Base-by-base conservation (phyloP, 2,797 vertebrate genomes). In the Etheostoma nigrum region DNA sequence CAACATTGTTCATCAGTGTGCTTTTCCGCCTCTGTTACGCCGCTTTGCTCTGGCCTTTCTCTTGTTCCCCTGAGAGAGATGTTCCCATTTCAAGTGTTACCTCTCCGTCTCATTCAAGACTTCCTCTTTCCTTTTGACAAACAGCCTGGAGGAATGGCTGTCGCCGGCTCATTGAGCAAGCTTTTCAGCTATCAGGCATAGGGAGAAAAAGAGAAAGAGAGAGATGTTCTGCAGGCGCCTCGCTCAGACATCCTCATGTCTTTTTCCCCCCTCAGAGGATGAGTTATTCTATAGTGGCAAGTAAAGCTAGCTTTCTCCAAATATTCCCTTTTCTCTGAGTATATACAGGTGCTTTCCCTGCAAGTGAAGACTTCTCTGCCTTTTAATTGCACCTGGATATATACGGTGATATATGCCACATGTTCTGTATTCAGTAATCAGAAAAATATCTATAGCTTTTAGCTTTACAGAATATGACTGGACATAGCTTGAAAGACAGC, bases 71-170 rank as follows among this genome's bases (percentile, higher is more conserved):
- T 64, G 85, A 91, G 78, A 91, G 88, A 91, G 90, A 94, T 89
- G 88, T 87, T 91, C 71, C 75, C 74, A 30, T 92, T 92, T 92
- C 86, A 91, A 85, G 79, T 86, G 86, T 75, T 82, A 81, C 87
- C 72, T 91, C 81, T 89, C 83, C 63, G 59, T 88, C 87, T 92
- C 88, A 91, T 91, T 90, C 79, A 84, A 88, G 83, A 93, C 89
- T 92, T 94, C 91, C 89, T 91, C 63, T 86, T 78, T 67, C 71
- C 61, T 85, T 89, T 76, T 84, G 85, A 88, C 67, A 82, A 85
- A 86, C 61, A 78, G 74, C 74, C 79, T 11, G 62, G 58, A 86
- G 84, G 72, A 88, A 85, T 44, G 52, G 73, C 77, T 59, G n/a
- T 67, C 74, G 45, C 57, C 47, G 85, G 82, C 88, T 87, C 82